phyloP scores from a whole-genome alignment of 2,888 invertebrate genomes.

The Microctonus hyperodae region DNA sequence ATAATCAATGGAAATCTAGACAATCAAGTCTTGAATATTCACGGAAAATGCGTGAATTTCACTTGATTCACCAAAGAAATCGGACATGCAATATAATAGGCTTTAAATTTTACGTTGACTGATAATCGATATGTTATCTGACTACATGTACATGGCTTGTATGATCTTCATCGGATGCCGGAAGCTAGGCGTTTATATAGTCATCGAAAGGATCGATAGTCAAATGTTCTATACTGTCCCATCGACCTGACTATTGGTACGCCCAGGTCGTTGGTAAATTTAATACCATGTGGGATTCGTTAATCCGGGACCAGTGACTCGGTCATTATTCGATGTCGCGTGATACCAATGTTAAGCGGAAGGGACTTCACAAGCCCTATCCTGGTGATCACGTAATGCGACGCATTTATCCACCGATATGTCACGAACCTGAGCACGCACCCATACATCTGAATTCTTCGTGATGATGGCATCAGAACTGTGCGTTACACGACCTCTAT shows the following conservation, averaged over 20 bases:
- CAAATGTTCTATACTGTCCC: neutral
- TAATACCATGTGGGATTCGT: slow-evolving; percentile 59
- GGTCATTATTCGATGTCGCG: slow-evolving; percentile 61
- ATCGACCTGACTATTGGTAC: neutral
- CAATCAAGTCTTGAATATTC: neutral
- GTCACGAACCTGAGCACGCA: slow-evolving; percentile 40
- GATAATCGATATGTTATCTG: neutral
- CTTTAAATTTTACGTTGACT: neutral
- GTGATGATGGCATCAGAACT: neutral
- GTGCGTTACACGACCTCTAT: slow-evolving; percentile 2
- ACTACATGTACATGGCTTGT: neutral
- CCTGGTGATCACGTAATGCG: slow-evolving; percentile 41
- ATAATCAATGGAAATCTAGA: neutral
- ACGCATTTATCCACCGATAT: slow-evolving; percentile 54
- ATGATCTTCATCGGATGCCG: neutral
- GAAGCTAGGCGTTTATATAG: neutral
- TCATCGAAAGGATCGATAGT: slow-evolving; percentile 15
- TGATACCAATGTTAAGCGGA: slow-evolving; percentile 52
- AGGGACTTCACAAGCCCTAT: slow-evolving; percentile 26
- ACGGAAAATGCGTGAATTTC: neutral
- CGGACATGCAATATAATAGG: neutral
- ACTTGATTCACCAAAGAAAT: neutral
- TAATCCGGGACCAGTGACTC: slow-evolving; percentile 57
- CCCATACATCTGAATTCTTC: slow-evolving; percentile 6
- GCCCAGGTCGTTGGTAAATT: slow-evolving; percentile 45